phyloP scores from a whole-genome alignment of 2,888 invertebrate species.

The Heliconius erato region DNA sequence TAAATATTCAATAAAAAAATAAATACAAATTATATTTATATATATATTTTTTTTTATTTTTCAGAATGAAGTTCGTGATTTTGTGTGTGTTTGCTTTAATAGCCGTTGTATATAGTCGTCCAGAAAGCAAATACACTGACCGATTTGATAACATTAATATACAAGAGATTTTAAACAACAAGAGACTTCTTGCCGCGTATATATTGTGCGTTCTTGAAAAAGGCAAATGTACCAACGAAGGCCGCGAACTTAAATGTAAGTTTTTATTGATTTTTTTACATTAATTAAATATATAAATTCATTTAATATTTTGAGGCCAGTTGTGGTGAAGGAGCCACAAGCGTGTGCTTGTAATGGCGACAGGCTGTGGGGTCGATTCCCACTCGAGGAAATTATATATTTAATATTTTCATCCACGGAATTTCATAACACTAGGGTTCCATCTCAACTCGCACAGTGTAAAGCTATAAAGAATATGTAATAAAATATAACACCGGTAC shows the following conservation, averaged over 20 bases:
- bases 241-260: slow-evolving; percentile 89
- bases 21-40: background rate
- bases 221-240: slow-evolving; percentile 89
- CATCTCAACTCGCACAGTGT: no score
- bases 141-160: slow-evolving; percentile 86
- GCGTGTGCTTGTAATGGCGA: no score
- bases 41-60: background rate
- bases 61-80: slow-evolving; percentile 67
- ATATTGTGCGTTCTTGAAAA: slow-evolving; percentile 87
- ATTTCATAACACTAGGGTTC: no score
- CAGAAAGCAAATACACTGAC: slow-evolving; percentile 81
- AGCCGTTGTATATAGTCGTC: slow-evolving; percentile 54
- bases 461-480: no score
- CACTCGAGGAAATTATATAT: no score
- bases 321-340: no score
- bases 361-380: no score
- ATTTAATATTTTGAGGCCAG: no score
- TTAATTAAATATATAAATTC: no score
- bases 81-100: slow-evolving; percentile 65
- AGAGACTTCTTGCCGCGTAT: slow-evolving; percentile 87
- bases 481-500: background rate
- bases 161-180: slow-evolving; percentile 87
- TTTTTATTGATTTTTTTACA: slow-evolving; percentile 30
- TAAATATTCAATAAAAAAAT: background rate
- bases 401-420: no score